These are phyloP conservation scores for Cryptus viduatorius DNA, from an alignment of 2,888 invertebrate genomes.

Conservation along the genomic window DNA sequence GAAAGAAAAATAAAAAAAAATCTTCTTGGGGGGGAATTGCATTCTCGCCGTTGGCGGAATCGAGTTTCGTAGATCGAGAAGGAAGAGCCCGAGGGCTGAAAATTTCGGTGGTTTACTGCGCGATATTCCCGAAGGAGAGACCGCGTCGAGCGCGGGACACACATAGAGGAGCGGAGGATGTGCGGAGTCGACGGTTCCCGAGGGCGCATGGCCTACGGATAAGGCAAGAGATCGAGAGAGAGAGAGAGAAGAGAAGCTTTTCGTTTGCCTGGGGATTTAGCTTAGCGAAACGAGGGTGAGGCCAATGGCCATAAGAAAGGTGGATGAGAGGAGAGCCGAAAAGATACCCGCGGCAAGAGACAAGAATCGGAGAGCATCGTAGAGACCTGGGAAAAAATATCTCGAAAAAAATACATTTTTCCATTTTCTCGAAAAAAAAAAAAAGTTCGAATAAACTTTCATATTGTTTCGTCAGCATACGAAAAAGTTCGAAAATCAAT, in stretches of 20 bases:
- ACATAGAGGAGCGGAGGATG: not conserved
- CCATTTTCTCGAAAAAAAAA: not conserved
- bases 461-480: too few species aligned
- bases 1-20: not conserved
- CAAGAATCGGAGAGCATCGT: not conserved
- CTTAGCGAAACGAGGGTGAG: conserved; percentile 44
- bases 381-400: not conserved
- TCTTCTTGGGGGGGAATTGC: not conserved
- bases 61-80: not conserved
- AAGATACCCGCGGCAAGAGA: not conserved
- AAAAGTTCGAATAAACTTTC: not conserved
- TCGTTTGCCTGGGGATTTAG: conserved; percentile 48
- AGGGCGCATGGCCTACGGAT: conserved; percentile 48
- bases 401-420: not conserved
- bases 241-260: not conserved
- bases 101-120: not conserved
- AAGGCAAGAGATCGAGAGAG: conserved; percentile 1
- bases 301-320: conserved; percentile 34
- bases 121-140: conserved; percentile 8
- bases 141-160: conserved; percentile 5
- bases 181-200: conserved; percentile 13
- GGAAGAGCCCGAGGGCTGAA: not conserved
- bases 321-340: conserved; percentile 3
- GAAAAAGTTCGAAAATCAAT: not conserved
- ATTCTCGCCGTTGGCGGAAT: not conserved